phyloP scores from a whole-genome alignment of 2,797 vertebrate genomes.

The Oreortyx pictus region DNA sequence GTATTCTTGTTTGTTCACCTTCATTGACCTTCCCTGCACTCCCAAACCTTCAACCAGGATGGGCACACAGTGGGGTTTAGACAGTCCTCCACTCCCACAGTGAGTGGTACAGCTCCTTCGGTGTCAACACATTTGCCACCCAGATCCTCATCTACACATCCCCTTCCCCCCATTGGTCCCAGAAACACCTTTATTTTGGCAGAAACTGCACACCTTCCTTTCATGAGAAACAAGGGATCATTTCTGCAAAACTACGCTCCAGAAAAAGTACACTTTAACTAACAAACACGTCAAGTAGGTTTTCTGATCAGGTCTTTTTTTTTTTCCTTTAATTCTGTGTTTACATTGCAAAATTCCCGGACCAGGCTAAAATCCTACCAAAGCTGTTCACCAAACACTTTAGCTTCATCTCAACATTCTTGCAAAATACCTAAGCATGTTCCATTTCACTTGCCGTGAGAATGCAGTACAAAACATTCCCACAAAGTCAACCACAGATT shows the following conservation, averaged over 20 bases:
- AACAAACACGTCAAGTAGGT: neutral
- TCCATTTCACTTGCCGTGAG: fast-evolving
- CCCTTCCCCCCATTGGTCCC: neutral
- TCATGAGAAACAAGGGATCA: neutral
- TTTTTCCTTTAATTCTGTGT: neutral
- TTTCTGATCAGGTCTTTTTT: neutral
- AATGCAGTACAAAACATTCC: neutral
- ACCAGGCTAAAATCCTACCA: neutral
- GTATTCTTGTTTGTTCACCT: neutral
- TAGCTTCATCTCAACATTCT: neutral
- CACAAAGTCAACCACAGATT: neutral
- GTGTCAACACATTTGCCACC: neutral
- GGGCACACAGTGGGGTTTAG: neutral
- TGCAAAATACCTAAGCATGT: neutral
- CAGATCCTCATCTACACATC: neutral
- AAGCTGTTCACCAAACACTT: slow-evolving; percentile 1
- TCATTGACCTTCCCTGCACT: neutral
- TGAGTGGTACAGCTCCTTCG: neutral
- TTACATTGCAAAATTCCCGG: neutral
- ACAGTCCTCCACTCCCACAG: neutral
- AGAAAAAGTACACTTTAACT: neutral
- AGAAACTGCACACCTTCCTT: neutral
- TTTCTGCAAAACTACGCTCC: neutral
- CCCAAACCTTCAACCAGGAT: neutral
- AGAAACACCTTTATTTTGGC: neutral